Evolutionary conservation across 2,113 vertebrate genomes (phyloP).

Genomic region (Barnardius zonarius): DNA sequence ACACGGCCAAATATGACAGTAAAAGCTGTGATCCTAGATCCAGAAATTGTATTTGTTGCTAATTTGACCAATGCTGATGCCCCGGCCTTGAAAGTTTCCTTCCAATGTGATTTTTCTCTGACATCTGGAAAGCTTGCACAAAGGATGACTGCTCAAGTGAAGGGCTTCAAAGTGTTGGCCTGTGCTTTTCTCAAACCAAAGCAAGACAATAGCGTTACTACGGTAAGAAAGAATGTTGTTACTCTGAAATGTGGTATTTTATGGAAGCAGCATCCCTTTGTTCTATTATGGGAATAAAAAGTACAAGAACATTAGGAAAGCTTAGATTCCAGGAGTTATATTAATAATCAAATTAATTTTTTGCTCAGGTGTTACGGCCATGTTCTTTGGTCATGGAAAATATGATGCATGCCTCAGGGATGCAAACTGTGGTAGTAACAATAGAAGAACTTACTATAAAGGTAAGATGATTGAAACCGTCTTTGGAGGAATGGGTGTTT

Average conservation of each 20-base stretch:
- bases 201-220: constrained; percentile 80
- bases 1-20: constrained; percentile 67
- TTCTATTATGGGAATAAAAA: background rate
- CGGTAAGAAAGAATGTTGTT: constrained; percentile 70
- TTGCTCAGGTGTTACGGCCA: constrained; percentile 83
- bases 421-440: constrained; percentile 77
- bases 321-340: background rate
- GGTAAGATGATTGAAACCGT: constrained; percentile 65
- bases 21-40: constrained; percentile 84
- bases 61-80: constrained; percentile 86
- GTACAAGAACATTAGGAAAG: background rate
- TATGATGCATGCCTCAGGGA: constrained; percentile 68
- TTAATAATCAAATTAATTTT: background rate
- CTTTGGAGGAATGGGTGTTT: background rate
- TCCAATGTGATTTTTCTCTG: constrained; percentile 86
- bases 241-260: background rate
- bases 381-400: constrained; percentile 88
- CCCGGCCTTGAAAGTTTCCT: constrained; percentile 86
- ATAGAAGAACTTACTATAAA: constrained; percentile 89
- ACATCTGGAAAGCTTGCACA: constrained; percentile 68
- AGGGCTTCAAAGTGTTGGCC: constrained; percentile 86
- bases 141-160: constrained; percentile 81
- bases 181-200: constrained; percentile 86
- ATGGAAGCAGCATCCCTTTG: background rate
- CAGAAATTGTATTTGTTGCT: constrained; percentile 95